Conservation (phyloP, 2,888 invertebrate species). For the Scrobipalpa costella region DNA sequence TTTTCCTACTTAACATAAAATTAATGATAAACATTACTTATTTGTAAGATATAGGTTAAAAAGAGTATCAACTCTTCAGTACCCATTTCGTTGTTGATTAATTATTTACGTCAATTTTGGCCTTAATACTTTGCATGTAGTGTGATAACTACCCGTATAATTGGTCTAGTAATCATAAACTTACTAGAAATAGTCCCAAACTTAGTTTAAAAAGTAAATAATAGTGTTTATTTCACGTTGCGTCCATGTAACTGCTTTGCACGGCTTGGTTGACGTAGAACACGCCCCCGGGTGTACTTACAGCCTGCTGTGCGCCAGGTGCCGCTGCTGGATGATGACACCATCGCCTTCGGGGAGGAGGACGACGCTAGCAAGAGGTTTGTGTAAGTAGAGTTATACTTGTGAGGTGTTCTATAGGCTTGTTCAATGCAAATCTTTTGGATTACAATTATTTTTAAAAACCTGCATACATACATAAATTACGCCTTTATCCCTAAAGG, state of each 20-base stretch:
- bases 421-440: background rate
- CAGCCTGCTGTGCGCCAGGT: constrained; percentile 84
- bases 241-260: constrained; percentile 58
- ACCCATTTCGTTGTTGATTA: constrained; percentile 20
- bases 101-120: constrained; percentile 29
- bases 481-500: too few relatives aligned
- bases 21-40: background rate
- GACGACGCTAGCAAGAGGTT: constrained; percentile 81
- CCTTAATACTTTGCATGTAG: constrained; percentile 46
- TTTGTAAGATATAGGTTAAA: too few relatives aligned
- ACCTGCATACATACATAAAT: too few relatives aligned
- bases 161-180: background rate
- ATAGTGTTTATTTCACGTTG: constrained; percentile 9
- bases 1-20: constrained; percentile 10
- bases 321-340: constrained; percentile 92
- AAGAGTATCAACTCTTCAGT: background rate
- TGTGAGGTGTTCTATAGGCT: too few relatives aligned
- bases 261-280: constrained; percentile 75
- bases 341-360: constrained; percentile 93
- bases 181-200: background rate
- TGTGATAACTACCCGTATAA: constrained; percentile 13
- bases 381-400: constrained; percentile 58
- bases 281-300: constrained; percentile 56
- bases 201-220: background rate
- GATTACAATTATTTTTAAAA: background rate